Base-by-base conservation (phyloP, 2,113 vertebrate species). In the Microtus oregoni region DNA sequence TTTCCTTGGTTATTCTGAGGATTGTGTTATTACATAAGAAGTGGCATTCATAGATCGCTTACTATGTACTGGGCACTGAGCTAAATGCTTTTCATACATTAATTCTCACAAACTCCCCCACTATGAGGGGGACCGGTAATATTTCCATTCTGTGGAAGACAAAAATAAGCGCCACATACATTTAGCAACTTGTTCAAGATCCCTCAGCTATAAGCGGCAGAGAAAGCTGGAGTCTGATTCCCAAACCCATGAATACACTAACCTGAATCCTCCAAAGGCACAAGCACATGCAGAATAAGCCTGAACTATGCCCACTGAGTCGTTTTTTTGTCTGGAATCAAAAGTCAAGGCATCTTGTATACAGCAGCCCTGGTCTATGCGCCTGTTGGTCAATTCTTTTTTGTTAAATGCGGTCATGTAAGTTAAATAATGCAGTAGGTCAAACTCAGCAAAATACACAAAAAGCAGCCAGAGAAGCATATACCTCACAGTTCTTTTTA, bases 21-120 rank as follows among this genome's bases (percentile, higher is more conserved):
- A 94, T 76, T 83, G 67, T 12, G 67, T 76, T 92, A 79, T 92
- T 94, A 95, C 7, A 20, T 94, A 94, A 97, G 94, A 90, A 50
- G 15, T 13, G 63, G 58, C 67, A 61, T 65, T 75, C 96, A 92
- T 32, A 82, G 86, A 68, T 82, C 58, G 17, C 76, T 55, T 68
- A 41, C 52, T 68, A 77, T 24, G 41, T 75, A n/a, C 78, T 70
- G 50, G 32, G 47, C 68, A 58, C 50, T 38, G 55, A 96, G 76
- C 47, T 90, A 78, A 82, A 50, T 72, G 88, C 78, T 96, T 90
- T 35, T 1, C 44, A 44, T n/a, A 38, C 65, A 76, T 94, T 75
- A 88, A 87, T 65, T 90, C 63, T 91, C 78, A 58, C 55, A 86
- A 77, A 91, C 75, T 88, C 70, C 92, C 83, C 92, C 90, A 88